Percentiles rank a stretch among this genome's conserved stretches.
phyloP scores from a whole-genome alignment of 2,797 vertebrate species.

The Alauda arvensis region DNA sequence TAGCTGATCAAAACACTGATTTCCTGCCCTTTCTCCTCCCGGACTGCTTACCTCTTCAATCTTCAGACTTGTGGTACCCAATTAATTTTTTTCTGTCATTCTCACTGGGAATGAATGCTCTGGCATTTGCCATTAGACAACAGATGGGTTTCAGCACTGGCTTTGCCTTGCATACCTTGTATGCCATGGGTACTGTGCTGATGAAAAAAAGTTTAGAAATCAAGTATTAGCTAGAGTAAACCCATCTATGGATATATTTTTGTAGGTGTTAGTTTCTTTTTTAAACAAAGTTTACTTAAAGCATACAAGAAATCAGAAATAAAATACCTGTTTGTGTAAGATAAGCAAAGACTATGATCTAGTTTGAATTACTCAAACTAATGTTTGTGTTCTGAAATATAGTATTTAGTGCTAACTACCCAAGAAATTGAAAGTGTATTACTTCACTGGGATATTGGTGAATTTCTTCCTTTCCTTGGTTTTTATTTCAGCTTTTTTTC shows the following conservation, averaged over 20 bases:
- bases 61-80: background rate
- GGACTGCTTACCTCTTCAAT: background rate
- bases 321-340: background rate
- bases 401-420: background rate
- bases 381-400: background rate
- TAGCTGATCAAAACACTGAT: background rate
- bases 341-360: background rate
- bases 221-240: background rate
- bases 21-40: background rate
- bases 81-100: background rate
- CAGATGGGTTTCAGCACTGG: background rate
- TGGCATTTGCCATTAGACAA: background rate
- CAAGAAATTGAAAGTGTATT: background rate
- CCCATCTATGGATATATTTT: background rate
- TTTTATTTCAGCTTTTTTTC: background rate
- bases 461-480: background rate
- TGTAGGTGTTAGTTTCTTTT: background rate
- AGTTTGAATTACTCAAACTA: background rate
- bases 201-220: background rate
- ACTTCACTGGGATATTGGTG: background rate
- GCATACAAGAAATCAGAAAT: background rate
- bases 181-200: background rate
- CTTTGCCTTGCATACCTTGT: background rate
- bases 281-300: background rate
- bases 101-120: background rate